phyloP scores from a whole-genome alignment of 2,113 vertebrate species.

The Zosterops japonicus region DNA sequence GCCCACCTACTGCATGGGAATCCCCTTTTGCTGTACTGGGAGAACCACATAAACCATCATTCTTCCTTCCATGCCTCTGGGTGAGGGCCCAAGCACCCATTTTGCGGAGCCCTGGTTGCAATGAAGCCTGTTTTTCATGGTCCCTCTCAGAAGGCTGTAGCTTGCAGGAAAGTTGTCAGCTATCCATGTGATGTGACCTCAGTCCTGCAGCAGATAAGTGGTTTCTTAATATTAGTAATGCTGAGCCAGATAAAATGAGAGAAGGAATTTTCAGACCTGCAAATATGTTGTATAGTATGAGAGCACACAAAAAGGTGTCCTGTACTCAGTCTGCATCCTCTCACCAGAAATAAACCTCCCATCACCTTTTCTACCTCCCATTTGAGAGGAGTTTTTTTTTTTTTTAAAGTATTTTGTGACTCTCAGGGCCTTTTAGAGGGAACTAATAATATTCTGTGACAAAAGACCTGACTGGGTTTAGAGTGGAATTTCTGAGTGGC shows the following conservation, averaged over 20 bases:
- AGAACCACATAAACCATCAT: neutral
- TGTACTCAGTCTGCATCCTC: neutral
- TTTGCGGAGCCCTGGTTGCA: neutral
- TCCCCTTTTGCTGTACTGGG: neutral
- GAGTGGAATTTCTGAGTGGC: constrained; percentile 14
- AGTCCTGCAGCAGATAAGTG: neutral
- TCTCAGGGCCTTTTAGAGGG: neutral
- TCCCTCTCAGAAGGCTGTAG: neutral
- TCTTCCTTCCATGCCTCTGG: neutral
- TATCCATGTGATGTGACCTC: neutral
- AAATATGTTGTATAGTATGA: neutral
- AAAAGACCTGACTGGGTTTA: neutral
- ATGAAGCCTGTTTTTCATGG: neutral
- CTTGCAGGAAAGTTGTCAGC: neutral
- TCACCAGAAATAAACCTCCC: neutral
- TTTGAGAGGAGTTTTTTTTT: neutral
- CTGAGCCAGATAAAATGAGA: neutral
- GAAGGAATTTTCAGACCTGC: neutral
- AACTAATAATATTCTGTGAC: constrained; percentile 25
- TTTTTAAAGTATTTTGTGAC: neutral
- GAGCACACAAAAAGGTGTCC: neutral
- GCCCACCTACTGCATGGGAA: neutral
- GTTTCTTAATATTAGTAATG: neutral
- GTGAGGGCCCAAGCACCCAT: neutral
- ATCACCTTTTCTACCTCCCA: neutral